Evolutionary conservation across 2,797 vertebrate genomes (phyloP).

Genomic region (Sitta carolinensis): DNA sequence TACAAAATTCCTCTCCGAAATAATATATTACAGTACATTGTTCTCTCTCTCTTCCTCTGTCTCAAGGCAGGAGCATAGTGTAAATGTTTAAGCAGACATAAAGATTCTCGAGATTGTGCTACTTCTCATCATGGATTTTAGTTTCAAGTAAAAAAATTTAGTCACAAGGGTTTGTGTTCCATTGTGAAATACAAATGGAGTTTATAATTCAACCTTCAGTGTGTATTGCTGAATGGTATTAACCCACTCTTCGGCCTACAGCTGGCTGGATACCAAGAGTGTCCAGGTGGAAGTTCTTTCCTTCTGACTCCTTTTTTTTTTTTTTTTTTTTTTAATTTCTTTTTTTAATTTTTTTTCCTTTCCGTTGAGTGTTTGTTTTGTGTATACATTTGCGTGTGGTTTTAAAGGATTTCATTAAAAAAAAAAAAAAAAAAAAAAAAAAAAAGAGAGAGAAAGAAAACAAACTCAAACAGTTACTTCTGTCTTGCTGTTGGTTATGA

Average conservation of each 20-base stretch:
- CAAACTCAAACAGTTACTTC: conserved; percentile 95
- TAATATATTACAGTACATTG: neutral
- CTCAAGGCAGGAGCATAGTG: conserved; percentile 58
- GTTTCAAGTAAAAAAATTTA: conserved; percentile 73
- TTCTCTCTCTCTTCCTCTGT: conserved; percentile 24
- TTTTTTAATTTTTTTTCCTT: conserved; percentile 58
- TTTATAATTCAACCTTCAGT: conserved; percentile 72
- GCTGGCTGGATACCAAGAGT: conserved; percentile 19
- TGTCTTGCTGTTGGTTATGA: conserved; percentile 99
- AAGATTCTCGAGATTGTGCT: conserved; percentile 79
- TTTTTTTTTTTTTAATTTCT: conserved; percentile 16
- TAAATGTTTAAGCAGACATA: conserved; percentile 62
- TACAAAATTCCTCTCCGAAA: conserved; percentile 62
- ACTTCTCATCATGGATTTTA: conserved; percentile 77
- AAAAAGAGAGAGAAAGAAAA: neutral
- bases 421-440: neutral
- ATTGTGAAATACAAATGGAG: conserved; percentile 67
- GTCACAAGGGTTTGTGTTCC: conserved; percentile 54
- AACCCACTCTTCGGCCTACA: conserved; percentile 53
- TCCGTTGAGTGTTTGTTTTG: conserved; percentile 47
- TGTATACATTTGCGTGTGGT: conserved; percentile 28
- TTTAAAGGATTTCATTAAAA: conserved; percentile 40
- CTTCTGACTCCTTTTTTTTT: neutral
- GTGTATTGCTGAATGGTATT: conserved; percentile 74
- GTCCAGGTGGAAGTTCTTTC: conserved; percentile 50